Evolutionary conservation across 1,140 invertebrate species (phyloP).

Genomic region (Hyphantria cunea): DNA sequence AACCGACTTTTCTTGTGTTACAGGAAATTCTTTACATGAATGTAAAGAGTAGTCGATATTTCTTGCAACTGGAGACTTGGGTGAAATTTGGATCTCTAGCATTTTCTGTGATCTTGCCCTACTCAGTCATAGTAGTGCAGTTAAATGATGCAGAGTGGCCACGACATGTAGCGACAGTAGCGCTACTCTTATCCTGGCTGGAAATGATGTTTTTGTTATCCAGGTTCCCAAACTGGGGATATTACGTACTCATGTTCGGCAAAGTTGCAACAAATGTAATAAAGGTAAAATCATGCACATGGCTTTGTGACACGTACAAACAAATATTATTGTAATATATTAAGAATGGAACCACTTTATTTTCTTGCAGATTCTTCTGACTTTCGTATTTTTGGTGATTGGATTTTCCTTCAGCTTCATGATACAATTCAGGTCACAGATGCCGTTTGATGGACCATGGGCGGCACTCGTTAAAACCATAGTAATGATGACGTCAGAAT

Average conservation of each 20-base stretch:
- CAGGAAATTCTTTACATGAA: constrained; percentile 80
- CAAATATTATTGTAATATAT: too few relatives aligned
- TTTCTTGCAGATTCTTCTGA: constrained; percentile 74
- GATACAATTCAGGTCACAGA: constrained; percentile 75
- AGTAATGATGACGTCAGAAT: constrained; percentile 84
- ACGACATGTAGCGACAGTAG: constrained; percentile 78
- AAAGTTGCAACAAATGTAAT: constrained; percentile 78
- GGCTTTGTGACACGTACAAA: too few relatives aligned
- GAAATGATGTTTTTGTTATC: constrained; percentile 82
- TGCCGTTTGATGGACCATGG: constrained; percentile 77
- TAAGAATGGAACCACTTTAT: too few relatives aligned
- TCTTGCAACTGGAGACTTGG: constrained; percentile 78
- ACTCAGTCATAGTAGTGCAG: constrained; percentile 42
- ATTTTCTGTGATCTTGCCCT: constrained; percentile 58
- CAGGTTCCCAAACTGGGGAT: constrained; percentile 81
- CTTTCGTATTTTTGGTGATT: constrained; percentile 78
- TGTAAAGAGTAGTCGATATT: constrained; percentile 69
- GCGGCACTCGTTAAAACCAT: constrained; percentile 81
- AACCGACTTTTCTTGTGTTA: constrained; percentile 37
- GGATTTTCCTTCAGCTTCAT: constrained; percentile 83
- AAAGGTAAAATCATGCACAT: constrained; percentile 74
- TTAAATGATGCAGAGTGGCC: constrained; percentile 67
- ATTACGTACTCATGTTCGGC: constrained; percentile 82
- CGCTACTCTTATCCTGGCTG: constrained; percentile 80
- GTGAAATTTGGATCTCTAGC: constrained; percentile 71